Conservation (phyloP, 1,140 invertebrate genomes). For the Popillia japonica region DNA sequence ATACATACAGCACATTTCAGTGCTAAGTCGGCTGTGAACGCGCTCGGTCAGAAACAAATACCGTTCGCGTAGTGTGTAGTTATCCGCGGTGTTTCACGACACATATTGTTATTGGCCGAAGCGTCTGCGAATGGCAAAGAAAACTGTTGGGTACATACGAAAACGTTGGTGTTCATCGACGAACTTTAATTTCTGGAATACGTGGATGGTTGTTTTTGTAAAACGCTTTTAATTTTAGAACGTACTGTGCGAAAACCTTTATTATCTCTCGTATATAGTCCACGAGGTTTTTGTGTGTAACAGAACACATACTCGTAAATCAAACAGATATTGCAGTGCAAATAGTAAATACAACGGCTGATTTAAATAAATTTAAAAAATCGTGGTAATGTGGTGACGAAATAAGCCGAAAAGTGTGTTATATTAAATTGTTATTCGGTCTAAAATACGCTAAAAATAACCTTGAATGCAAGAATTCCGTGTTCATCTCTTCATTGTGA, state of each 20-base stretch:
- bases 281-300: constrained; percentile 27
- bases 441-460: not conserved
- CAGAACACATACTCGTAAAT: constrained; percentile 24
- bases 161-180: not conserved
- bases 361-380: constrained; percentile 5
- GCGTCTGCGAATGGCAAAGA: not conserved
- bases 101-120: not conserved
- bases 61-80: not conserved
- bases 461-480: not conserved
- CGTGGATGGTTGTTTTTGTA: not conserved
- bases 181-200: not conserved
- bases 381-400: not conserved
- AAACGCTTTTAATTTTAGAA: constrained; percentile 30
- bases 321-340: constrained; percentile 18
- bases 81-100: not conserved
- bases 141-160: not conserved
- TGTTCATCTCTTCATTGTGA: too few species aligned
- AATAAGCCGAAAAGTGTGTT: not conserved
- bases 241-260: not conserved
- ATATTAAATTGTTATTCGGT: not conserved
- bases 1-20: not conserved
- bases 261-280: constrained; percentile 21
- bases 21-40: constrained; percentile 23
- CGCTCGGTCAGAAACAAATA: not conserved
- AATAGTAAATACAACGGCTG: constrained; percentile 16